phyloP scores from a whole-genome alignment of 1,140 invertebrate genomes.

The Heliothis subflexa region DNA sequence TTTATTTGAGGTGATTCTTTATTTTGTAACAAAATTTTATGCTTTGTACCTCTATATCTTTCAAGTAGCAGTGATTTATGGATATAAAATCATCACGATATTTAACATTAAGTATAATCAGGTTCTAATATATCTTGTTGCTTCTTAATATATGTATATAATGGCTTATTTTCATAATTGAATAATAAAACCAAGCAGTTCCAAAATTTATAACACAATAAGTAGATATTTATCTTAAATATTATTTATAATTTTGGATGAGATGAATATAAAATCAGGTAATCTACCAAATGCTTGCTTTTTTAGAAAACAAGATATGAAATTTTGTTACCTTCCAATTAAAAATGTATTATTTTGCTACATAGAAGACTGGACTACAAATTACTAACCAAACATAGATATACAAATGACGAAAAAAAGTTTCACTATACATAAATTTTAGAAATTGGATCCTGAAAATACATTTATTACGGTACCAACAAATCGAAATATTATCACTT shows the following conservation, averaged over 20 bases:
- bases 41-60: neutral
- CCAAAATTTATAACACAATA: slow-evolving; percentile 35
- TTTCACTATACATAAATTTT: too few species aligned
- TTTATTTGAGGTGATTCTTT: neutral
- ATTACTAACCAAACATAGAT: too few species aligned
- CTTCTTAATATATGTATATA: slow-evolving; percentile 16
- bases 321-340: too few species aligned
- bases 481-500: too few species aligned
- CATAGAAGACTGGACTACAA: too few species aligned
- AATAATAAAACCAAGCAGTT: slow-evolving; percentile 22
- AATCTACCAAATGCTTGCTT: too few species aligned
- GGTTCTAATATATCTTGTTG: slow-evolving; percentile 4
- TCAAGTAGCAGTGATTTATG: neutral
- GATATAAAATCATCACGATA: neutral
- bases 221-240: slow-evolving; percentile 17
- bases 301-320: too few species aligned
- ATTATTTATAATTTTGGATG: neutral
- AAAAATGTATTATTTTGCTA: too few species aligned
- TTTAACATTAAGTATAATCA: neutral
- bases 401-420: too few species aligned
- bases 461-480: too few species aligned
- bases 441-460: too few species aligned
- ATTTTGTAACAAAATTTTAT: neutral
- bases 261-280: neutral
- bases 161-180: slow-evolving; percentile 32